Evolutionary conservation across 2,888 invertebrate species (phyloP).

Genomic region (Dysmachus trigonus): DNA sequence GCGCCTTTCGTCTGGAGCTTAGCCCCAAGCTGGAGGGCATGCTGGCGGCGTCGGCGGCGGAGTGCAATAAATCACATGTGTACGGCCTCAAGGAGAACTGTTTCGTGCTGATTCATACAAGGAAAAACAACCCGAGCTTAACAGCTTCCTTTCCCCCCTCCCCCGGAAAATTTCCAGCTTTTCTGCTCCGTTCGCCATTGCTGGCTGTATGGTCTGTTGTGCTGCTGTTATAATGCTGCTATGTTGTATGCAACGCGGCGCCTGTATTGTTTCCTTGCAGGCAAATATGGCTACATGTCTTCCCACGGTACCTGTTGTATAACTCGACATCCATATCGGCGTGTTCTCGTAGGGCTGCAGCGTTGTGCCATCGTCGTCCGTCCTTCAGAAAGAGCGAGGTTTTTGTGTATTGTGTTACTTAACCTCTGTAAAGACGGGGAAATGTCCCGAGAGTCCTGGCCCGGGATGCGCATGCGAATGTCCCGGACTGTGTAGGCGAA

Average conservation of each 20-base stretch:
- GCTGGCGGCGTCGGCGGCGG: not conserved
- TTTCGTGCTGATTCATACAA: not conserved
- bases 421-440: slow-evolving; percentile 12
- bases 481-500: slow-evolving; percentile 1
- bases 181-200: slow-evolving; percentile 23
- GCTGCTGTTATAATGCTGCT: not conserved
- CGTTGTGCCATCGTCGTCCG: not conserved
- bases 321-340: slow-evolving; percentile 18
- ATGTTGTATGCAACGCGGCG: not conserved
- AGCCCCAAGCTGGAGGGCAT: not conserved
- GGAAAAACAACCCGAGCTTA: slow-evolving; percentile 25
- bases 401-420: no score
- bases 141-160: slow-evolving; percentile 23
- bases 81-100: slow-evolving; percentile 23
- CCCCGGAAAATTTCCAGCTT: slow-evolving; percentile 21
- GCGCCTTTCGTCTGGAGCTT: slow-evolving; percentile 26
- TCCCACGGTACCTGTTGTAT: slow-evolving; percentile 27
- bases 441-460: not conserved
- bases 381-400: not conserved
- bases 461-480: slow-evolving; percentile 42
- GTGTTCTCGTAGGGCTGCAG: slow-evolving; percentile 13
- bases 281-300: slow-evolving; percentile 29
- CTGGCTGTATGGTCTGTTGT: not conserved
- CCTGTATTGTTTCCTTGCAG: slow-evolving; percentile 12
- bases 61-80: slow-evolving; percentile 39